Evolutionary conservation across 2,888 invertebrate genomes (phyloP).

Genomic region (Tanaodytes sp.): DNA sequence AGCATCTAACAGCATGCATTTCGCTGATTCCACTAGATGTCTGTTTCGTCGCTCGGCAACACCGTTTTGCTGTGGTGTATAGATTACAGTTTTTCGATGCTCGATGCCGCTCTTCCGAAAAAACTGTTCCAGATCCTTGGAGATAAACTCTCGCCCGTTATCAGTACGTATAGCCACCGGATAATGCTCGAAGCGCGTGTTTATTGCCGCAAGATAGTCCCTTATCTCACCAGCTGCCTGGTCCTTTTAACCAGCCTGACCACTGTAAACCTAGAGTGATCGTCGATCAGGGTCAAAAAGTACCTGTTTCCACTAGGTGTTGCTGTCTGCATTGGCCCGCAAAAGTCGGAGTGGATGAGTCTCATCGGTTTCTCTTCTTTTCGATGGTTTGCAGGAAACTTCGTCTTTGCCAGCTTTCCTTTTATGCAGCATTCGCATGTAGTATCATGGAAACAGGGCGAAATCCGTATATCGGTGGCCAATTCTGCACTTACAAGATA

Average conservation of each 20-base stretch:
- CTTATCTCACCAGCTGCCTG: slow-evolving; percentile 22
- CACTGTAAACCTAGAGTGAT: slow-evolving; percentile 36
- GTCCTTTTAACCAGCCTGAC: slow-evolving; percentile 46
- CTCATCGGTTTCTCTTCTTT: slow-evolving; percentile 43
- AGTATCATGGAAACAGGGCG: slow-evolving; percentile 50
- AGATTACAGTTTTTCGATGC: slow-evolving; percentile 26
- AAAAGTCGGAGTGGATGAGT: slow-evolving; percentile 57
- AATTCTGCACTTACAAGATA: neutral
- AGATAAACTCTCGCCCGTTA: slow-evolving; percentile 26
- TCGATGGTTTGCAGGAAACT: slow-evolving; percentile 48
- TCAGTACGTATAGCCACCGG: slow-evolving; percentile 10
- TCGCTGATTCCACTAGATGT: slow-evolving; percentile 23
- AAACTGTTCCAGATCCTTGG: slow-evolving; percentile 23
- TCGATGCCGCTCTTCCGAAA: slow-evolving; percentile 24
- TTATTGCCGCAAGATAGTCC: slow-evolving; percentile 32
- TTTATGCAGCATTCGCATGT: slow-evolving; percentile 56
- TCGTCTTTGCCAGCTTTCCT: slow-evolving; percentile 54
- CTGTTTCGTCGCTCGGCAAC: slow-evolving; percentile 42
- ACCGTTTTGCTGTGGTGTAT: slow-evolving; percentile 43
- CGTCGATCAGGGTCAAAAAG: slow-evolving; percentile 52
- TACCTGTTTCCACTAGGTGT: slow-evolving; percentile 54
- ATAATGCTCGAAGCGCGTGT: slow-evolving; percentile 30
- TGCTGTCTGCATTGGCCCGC: slow-evolving; percentile 56
- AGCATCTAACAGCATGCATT: slow-evolving; percentile 32
- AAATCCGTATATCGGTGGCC: slow-evolving; percentile 43